These are phyloP conservation scores for Limnephilus marmoratus DNA, from an alignment of 2,888 invertebrate species.

Conservation along the genomic window DNA sequence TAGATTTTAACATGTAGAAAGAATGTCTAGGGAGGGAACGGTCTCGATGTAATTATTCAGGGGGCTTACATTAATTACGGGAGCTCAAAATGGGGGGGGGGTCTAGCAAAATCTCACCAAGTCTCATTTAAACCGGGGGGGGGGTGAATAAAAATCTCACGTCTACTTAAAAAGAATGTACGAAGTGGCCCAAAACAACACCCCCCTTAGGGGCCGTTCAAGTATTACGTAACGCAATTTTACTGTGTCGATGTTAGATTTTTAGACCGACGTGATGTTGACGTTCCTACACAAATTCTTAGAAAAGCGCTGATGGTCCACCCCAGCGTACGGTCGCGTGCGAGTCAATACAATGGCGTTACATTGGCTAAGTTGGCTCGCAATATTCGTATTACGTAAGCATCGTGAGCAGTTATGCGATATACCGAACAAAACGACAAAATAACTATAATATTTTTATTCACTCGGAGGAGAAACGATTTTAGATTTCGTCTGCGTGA, in stretches of 20 bases:
- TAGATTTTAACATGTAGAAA: no score
- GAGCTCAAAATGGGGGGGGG: no score
- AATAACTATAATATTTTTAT: not conserved
- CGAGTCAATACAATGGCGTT: slow-evolving; percentile 14
- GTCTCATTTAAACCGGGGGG: no score
- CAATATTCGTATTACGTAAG: slow-evolving; percentile 22
- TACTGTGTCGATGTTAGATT: not conserved
- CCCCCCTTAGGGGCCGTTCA: no score
- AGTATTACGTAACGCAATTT: no score
- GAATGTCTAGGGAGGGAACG: no score
- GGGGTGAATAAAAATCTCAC: no score
- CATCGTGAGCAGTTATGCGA: not conserved
- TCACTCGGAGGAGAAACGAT: not conserved
- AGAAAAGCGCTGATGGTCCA: not conserved
- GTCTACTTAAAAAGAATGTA: no score
- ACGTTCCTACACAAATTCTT: not conserved
- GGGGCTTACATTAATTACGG: no score
- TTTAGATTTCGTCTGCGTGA: not conserved
- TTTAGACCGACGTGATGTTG: not conserved
- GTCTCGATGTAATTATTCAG: no score
- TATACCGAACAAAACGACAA: not conserved
- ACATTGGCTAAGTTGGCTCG: slow-evolving; percentile 22
- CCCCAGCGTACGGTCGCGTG: slow-evolving; percentile 6
- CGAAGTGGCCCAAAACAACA: no score
- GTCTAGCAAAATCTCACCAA: no score